phyloP scores from a whole-genome alignment of 2,797 vertebrate species.

The Spea hammondii region DNA sequence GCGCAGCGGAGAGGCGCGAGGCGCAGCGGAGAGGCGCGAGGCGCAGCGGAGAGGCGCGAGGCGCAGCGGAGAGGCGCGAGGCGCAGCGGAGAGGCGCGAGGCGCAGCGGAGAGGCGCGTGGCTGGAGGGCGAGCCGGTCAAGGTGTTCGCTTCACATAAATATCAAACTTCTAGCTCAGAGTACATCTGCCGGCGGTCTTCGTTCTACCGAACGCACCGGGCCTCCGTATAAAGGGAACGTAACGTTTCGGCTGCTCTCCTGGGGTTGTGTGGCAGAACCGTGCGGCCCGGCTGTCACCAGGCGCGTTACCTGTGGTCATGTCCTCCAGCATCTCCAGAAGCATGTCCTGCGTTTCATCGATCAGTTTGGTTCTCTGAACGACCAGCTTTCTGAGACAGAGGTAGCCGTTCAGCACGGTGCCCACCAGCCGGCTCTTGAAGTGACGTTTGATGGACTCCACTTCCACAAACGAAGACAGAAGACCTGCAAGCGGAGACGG shows the following conservation, averaged over 20 bases:
- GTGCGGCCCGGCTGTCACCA: neutral
- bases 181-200: too few relatives aligned
- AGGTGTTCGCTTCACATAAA: too few relatives aligned
- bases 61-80: too few relatives aligned
- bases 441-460: conserved; percentile 96
- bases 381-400: conserved; percentile 93
- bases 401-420: conserved; percentile 94
- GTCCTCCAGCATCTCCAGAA: conserved; percentile 98
- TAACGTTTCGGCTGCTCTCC: neutral
- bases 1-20: too few relatives aligned
- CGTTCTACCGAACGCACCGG: neutral
- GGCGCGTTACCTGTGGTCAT: conserved; percentile 90
- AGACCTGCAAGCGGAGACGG: conserved; percentile 71
- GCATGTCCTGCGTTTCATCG: conserved; percentile 97
- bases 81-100: neutral
- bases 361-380: conserved; percentile 97
- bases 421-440: conserved; percentile 98
- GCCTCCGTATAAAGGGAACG: neutral
- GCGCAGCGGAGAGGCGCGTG: neutral
- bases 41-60: neutral
- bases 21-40: too few relatives aligned
- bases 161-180: too few relatives aligned
- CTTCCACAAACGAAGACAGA: conserved; percentile 96
- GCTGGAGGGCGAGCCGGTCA: neutral
- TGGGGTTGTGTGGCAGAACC: neutral